Base-by-base conservation (phyloP, 2,113 vertebrate species). In the Brachionichthys hirsutus region DNA sequence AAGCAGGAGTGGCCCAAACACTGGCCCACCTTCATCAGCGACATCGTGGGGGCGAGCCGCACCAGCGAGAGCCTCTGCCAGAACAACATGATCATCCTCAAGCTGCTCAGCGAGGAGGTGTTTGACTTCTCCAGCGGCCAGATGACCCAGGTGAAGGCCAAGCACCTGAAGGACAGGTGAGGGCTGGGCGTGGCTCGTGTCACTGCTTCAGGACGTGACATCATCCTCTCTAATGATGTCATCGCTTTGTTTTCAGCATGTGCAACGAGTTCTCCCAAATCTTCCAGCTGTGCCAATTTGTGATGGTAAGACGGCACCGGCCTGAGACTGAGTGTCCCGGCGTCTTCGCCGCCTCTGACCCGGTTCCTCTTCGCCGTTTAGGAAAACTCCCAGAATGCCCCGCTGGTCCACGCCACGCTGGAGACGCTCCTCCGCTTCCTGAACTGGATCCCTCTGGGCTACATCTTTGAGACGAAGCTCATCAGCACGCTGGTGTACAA, bases 1-100 rank as follows among this genome's bases (percentile, higher is more conserved):
- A 98, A 98, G 76, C 96, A 97, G 83, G 96, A 98, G 72, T 98
- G 96, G 96, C 96, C 95, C 0, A 98, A 98, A 84, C 95, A 98
- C 83, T 98, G 96, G 95, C 95, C 95, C 2, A 96, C 94, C 2
- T 98, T 98, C 62, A 98, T 98, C 85, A 97, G 96, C 0, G 96
- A 98, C 59, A 98, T 98, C 30, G 96, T 98, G 65, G 96, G 96
- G 18, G 96, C 96, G 1, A 98, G 95, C 76, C 93, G 95, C 48
- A 97, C 95, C 75, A 98, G 95, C 17, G 95, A 97, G 84, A 96
- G 95, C 85, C 94, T 98, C 14, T 98, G 96, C 78, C 96, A 98
- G 85, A 98, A 98, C 89, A 98, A 98, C 74, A 98, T 97, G 95
- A 93, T 97, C 38, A 98, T 98, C 80, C 91, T 98, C 8, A 98